Base-by-base conservation (phyloP, 2,797 vertebrate species). In the Phrynocephalus guinanensis region DNA sequence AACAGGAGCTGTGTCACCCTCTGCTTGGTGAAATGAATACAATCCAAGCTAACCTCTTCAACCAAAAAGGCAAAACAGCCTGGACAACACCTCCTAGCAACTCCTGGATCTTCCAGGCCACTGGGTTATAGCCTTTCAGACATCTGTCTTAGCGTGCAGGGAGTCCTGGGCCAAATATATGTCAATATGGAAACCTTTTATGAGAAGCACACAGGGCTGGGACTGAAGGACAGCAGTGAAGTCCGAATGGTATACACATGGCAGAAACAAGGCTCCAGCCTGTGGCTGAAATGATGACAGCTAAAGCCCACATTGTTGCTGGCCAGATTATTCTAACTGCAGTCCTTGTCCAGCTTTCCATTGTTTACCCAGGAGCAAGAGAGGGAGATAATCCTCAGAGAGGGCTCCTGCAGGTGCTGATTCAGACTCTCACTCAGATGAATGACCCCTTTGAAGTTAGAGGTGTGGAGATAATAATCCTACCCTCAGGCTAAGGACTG, bases 381-480 rank as follows among this genome's bases (percentile, higher is more conserved):
- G 38, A 73, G 52, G 70, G 28, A 83, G 78, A 68, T 72, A 83
- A 33, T 75, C 72, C 72, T n/a, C 11, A 20, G 81, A 56, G 66
- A 88, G 87, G 44, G 70, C 52, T 66, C 70, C 70, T 52, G 82
- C 70, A 84, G 70, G 78, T 50, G 52, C 56, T 80, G 24, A 84
- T 84, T 9, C 56, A 1, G 2, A 33, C 24, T 50, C 77, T 84
- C 3, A 68, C 63, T 81, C 10, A 2, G 63, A 81, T 88, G 70
- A 84, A 76, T 68, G n/a, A 16, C 30, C 60, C 70, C 50, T 88
- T 88, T 88, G 83, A 79, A 88, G 22, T 48, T 71, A 11, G 67
- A 44, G 30, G 81, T 28, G 52, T 20, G 60, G 38, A 44, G 44
- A 75, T 71, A 75, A 5, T 75, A 85, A 88, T 38, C 81, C 67